A percentile compares a stretch with the other conserved stretches of the same genome.
These are phyloP conservation scores for Ormyrus nitidulus DNA, from an alignment of 2,888 invertebrate genomes.

Conservation along the genomic window DNA sequence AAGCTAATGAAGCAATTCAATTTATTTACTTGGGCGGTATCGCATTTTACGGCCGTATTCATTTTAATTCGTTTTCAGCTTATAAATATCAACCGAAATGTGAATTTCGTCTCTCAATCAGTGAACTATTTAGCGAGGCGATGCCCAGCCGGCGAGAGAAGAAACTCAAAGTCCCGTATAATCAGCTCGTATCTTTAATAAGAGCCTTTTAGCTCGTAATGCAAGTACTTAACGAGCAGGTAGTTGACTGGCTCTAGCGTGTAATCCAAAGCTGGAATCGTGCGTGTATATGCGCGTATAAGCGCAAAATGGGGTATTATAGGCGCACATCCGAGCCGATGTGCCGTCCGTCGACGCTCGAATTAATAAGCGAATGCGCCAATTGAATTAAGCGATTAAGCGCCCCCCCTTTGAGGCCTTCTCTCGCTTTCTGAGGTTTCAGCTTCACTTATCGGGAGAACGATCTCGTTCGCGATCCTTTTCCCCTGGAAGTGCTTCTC, in stretches of 20 bases:
- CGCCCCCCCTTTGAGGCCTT: not conserved
- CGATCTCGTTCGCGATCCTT: no score
- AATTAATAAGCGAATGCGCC: conserved; percentile 44
- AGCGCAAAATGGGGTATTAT: not conserved
- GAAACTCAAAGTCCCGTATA: conserved; percentile 17
- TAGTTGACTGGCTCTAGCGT: conserved; percentile 33
- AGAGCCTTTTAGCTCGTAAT: conserved; percentile 43
- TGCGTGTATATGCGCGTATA: not conserved
- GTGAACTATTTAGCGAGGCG: no score
- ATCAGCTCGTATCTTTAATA: conserved; percentile 47
- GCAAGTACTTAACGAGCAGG: conserved; percentile 45
- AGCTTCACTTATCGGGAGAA: no score
- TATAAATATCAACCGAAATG: no score
- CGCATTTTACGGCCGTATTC: no score
- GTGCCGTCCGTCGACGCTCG: conserved; percentile 7
- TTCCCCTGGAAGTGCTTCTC: no score
- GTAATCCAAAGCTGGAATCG: conserved; percentile 29
- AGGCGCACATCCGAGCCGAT: not conserved
- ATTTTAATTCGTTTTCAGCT: no score
- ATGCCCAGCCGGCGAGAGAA: not conserved
- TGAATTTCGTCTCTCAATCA: no score
- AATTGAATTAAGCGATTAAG: conserved; percentile 51
- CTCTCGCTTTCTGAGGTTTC: no score
- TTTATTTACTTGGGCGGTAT: no score
- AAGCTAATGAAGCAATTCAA: no score